Evolutionary conservation across 2,888 invertebrate genomes (phyloP), one percentile per base, ranked within the genome.

Genomic region (Erpobdella octoculata): DNA sequence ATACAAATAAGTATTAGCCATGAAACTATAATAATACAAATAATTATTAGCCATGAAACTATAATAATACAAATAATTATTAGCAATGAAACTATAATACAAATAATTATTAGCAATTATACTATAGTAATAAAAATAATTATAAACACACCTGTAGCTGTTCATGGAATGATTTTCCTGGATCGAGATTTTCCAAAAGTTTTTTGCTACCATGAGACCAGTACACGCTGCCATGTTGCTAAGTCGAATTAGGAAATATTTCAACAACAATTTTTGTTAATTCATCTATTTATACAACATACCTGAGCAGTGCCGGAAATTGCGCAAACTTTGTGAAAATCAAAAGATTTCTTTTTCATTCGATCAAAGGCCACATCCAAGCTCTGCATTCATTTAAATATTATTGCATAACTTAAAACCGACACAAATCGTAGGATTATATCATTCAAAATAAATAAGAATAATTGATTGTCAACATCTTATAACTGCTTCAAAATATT

Each of bases 191-290:
- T 70, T 84, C 81, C 25, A 97, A 84, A 0, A 86, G 86, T 18
- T 86, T 78, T 71, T 88, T 86, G 0, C 91, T 89, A 18, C 90
- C 90, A 74, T 86, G 88, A 64, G 89, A 88, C 97, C 97, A 97
- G 85, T 91, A 97, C 0, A 97, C 90, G 59, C 94, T 93, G 0
- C 96, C 96, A 83, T 97, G 97, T 91, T 97, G 96, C 91, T 96
- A 82, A 41, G 79, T 77, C 67, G 28, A 8, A 62, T 62, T 12
- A 25, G 4, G 1, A 3, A 66, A 35, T 37, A 15, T 3, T n/a
- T 33, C 33, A 33, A 18, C 48, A 37, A 33, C 3, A 37, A 66
- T 5, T 48, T 33, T 8, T 48, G n/a, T 18, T 36, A 6, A 66
- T 28, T 15, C 4, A 15, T 48, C 8, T 36, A 38, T 59, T 18